Evolutionary conservation across 2,113 vertebrate genomes (phyloP).

Genomic region (Epinephelus moara): DNA sequence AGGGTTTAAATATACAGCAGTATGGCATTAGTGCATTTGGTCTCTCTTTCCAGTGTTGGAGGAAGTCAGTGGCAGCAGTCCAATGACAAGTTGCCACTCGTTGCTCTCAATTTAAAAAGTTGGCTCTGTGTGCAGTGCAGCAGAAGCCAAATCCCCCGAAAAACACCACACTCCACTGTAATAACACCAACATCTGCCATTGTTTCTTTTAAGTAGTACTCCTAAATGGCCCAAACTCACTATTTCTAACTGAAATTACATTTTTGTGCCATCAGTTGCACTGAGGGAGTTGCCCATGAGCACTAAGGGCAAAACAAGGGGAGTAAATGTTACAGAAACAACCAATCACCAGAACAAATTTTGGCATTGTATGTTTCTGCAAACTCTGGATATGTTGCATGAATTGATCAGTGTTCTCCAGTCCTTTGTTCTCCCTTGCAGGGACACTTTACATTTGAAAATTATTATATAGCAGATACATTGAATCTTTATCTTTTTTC

Average conservation of each 20-base stretch:
- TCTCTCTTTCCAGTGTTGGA: conserved; percentile 9
- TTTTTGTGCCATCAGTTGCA: background rate
- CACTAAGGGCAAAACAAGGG: background rate
- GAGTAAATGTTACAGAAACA: background rate
- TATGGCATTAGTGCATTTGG: background rate
- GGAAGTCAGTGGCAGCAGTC: conserved; percentile 13
- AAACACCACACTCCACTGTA: background rate
- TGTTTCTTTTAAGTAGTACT: background rate
- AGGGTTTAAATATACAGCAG: conserved; percentile 3
- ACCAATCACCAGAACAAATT: too few relatives aligned
- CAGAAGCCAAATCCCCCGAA: background rate
- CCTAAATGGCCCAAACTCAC: background rate
- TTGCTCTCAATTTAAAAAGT: conserved; percentile 18
- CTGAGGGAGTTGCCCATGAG: background rate
- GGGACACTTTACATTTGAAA: too few relatives aligned
- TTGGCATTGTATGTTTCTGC: too few relatives aligned
- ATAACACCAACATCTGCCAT: background rate
- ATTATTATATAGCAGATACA: too few relatives aligned
- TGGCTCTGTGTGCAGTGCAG: background rate
- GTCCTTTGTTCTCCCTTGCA: too few relatives aligned
- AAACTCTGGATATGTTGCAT: too few relatives aligned
- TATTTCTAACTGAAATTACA: background rate
- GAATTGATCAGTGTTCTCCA: too few relatives aligned
- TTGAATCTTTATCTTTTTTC: too few relatives aligned
- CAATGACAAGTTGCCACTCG: background rate